Conservation (phyloP, 2,888 invertebrate species). For the Agrochola litura region DNA sequence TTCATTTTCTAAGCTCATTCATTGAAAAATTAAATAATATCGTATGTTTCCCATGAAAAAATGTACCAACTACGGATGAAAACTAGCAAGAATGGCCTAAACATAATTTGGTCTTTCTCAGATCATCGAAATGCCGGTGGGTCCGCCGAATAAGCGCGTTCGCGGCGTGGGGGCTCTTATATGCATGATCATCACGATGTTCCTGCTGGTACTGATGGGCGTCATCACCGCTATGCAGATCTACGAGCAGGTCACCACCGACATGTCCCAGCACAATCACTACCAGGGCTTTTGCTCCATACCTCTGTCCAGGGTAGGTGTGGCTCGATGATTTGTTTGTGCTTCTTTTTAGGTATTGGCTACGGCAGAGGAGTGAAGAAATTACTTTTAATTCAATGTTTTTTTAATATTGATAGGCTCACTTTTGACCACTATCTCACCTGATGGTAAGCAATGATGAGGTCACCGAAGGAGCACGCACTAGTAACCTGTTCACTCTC, state of each 20-base stretch:
- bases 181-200: constrained; percentile 91
- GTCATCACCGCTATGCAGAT: constrained; percentile 93
- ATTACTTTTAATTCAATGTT: background rate
- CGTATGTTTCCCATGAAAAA: too few species aligned
- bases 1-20: constrained; percentile 1
- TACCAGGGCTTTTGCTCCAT: constrained; percentile 93
- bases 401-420: background rate
- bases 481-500: background rate
- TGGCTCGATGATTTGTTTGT: background rate
- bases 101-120: constrained; percentile 61
- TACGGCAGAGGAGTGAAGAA: background rate
- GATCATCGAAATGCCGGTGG: constrained; percentile 84
- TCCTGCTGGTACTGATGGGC: constrained; percentile 93
- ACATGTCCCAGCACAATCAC: constrained; percentile 85
- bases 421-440: background rate
- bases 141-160: constrained; percentile 42
- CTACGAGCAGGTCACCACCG: constrained; percentile 92
- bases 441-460: background rate
- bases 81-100: background rate
- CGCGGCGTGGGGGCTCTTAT: constrained; percentile 77
- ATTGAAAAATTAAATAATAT: background rate
- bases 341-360: background rate
- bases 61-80: background rate
- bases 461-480: background rate
- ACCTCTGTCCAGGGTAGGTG: constrained; percentile 84